Evolutionary conservation across 2,113 vertebrate genomes (phyloP), one percentile per base, ranked within the genome.

Genomic region (Chionomys nivalis): DNA sequence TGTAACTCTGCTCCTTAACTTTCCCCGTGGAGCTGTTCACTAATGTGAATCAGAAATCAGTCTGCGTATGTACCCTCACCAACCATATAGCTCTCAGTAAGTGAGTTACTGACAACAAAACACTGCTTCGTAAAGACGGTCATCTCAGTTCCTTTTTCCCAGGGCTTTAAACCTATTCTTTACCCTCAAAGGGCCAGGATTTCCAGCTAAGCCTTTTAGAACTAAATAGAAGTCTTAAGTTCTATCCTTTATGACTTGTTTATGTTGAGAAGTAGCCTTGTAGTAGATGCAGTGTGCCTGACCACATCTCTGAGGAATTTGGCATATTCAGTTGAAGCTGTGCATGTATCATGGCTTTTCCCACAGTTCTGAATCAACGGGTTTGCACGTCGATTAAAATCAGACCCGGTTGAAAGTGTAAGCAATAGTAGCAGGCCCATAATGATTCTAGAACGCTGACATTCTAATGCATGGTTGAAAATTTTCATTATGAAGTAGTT

Each of bases 401-500:
- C 85, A 13, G 39, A 76, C 88, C 87, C 75, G 73, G 81, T 92
- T 88, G 94, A 98, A 95, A 97, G 96, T 97, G 49, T 4, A 96
- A 98, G 97, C 90, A 98, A 96, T 94, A 94, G 96, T 21, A 0
- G 97, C 98, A 98, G 97, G 94, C 97, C 98, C 96, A 96, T 98
- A 98, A 98, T 97, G 92, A 95, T 94, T 95, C 96, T 98, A 95
- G 89, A 98, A 96, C 97, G 96, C 92, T 98, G 98, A 98, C 96
- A 98, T 98, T 98, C 97, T 98, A 98, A 98, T 98, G 98, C 98
- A 99, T 99, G 98, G 97, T 94, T 98, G 94, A 97, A 97, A 98
- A 97, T 97, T 97, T 98, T 93, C 97, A 97, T 97, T 98, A 97
- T 98, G 97, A 97, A 0, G 95, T 98, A 97, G 96, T 98, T 98